These are phyloP conservation scores for Peromyscus maniculatus DNA, from an alignment of 2,113 vertebrate genomes.

Conservation along the genomic window DNA sequence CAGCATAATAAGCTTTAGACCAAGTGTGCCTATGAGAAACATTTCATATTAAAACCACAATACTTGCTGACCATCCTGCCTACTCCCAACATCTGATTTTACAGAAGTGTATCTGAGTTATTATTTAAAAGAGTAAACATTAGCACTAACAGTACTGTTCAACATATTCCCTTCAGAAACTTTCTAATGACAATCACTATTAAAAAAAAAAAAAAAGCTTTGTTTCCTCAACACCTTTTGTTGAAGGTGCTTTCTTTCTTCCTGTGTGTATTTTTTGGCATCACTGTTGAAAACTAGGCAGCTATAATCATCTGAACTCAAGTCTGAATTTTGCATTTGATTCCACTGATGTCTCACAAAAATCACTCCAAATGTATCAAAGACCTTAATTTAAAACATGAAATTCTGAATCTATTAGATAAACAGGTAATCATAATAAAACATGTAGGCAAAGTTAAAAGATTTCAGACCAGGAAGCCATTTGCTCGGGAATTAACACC, in stretches of 20 bases:
- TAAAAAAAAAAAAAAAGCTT: background rate
- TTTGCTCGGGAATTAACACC: background rate
- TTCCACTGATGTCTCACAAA: background rate
- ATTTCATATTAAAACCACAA: background rate
- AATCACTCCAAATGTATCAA: background rate
- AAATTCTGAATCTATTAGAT: background rate
- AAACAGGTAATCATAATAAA: background rate
- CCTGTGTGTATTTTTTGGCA: background rate
- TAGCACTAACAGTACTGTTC: background rate
- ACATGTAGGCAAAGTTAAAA: background rate
- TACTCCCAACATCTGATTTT: background rate
- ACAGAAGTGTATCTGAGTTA: background rate
- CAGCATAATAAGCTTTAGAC: background rate
- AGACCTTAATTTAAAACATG: background rate
- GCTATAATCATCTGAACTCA: background rate
- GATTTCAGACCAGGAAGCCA: background rate
- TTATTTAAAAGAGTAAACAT: background rate
- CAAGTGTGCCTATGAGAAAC: background rate
- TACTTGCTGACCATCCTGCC: background rate
- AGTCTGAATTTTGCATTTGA: background rate
- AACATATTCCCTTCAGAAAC: background rate
- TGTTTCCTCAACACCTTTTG: background rate
- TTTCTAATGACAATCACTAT: background rate
- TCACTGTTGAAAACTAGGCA: too few species aligned
- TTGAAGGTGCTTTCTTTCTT: background rate